Evolutionary conservation across 2,113 vertebrate genomes (phyloP), one percentile per base, ranked within the genome.

Genomic region (Colinus virginianus): DNA sequence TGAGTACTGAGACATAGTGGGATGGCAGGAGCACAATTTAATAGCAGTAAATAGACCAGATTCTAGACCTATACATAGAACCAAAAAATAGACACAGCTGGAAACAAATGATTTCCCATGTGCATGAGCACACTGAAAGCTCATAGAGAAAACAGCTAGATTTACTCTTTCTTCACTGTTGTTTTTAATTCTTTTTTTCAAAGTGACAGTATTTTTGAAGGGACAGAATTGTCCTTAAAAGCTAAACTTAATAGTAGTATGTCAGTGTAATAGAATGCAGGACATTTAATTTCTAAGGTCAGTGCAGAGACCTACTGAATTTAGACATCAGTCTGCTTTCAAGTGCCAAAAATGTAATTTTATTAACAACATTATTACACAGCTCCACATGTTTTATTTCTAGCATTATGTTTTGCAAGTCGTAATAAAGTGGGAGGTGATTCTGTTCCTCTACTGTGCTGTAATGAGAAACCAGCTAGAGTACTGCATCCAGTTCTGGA

Each of bases 31-130:
- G 26, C 72, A 88, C 51, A 96, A 72, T 90, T 72, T 80, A 62
- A 40, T 74, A 88, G 68, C 93, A 87, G 72, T 83, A 45, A 79
- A 2, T 80, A 66, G 38, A 85, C 92, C 20, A 28, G 42, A 89
- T 71, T 86, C 42, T 74, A 96, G 86, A 91, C 76, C 58, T 97
- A 95, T 95, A 81, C 79, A n/a, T 49, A 90, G 84, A 96, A 71
- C 30, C 30, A 84, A 72, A 78, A 87, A 61, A 84, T 66, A 94
- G 48, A 63, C 71, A 76, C 53, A 88, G 45, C 22, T 75, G 15
- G 63, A 67, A 90, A 82, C 79, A 87, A 92, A 71, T 89, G 21
- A 51, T 34, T 89, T 86, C 49, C 25, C 26, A 2, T 87, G 30
- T 87, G n/a, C 25, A 22, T 36, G 18, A 15, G 30, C 30, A 62